These are phyloP conservation scores for Vombatus ursinus DNA, from an alignment of 2,113 vertebrate genomes.

Conservation along the genomic window DNA sequence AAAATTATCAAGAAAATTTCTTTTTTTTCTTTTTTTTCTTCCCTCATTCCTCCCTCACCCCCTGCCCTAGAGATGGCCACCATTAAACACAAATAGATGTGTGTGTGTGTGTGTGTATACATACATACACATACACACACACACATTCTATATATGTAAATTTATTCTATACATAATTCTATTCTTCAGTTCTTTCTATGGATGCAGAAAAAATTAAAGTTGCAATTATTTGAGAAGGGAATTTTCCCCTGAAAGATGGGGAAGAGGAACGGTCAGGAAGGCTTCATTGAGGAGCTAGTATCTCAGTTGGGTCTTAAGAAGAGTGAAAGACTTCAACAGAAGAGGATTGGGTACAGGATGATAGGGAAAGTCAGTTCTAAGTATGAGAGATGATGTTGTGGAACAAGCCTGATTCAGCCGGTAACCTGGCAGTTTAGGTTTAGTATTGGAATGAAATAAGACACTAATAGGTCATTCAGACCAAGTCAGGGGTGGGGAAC, in stretches of 20 bases:
- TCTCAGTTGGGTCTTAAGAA: neutral
- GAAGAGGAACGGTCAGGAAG: neutral
- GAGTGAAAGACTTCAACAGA: neutral
- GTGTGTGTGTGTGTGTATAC: no score
- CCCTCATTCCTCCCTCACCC: no score
- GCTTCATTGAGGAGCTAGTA: neutral
- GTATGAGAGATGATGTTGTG: neutral
- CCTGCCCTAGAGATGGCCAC: no score
- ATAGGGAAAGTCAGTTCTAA: neutral
- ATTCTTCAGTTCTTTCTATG: no score
- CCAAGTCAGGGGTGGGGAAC: no score
- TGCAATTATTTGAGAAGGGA: neutral
- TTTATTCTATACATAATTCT: no score
- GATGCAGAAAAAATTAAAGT: neutral
- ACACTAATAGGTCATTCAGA: neutral
- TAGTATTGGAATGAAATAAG: neutral
- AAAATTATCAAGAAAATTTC: no score
- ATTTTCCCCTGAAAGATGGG: neutral
- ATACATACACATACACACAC: no score
- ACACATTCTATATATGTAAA: no score
- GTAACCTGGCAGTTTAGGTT: neutral
- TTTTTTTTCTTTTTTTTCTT: no score
- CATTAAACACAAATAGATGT: no score
- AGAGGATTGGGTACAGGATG: neutral
- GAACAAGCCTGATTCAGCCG: neutral